Evolutionary conservation across 2,888 invertebrate species (phyloP).

Genomic region (Drosophila melanocephala): DNA sequence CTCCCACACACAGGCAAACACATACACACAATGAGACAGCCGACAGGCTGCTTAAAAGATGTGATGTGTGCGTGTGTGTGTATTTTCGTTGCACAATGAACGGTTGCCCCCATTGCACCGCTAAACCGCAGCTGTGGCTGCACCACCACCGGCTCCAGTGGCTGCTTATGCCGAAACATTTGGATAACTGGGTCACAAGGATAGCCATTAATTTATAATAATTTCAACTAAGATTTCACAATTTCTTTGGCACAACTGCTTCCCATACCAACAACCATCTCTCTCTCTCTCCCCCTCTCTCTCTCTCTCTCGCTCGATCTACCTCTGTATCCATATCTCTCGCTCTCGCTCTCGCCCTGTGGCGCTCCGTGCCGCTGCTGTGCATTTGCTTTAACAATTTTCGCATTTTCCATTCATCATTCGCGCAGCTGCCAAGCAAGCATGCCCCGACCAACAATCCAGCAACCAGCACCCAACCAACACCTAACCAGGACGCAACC

Average conservation of each 20-base stretch:
- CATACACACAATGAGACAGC: slow-evolving; percentile 16
- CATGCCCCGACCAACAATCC: slow-evolving; percentile 1
- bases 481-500: slow-evolving; percentile 22
- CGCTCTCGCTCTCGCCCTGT: not conserved
- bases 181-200: slow-evolving; percentile 77
- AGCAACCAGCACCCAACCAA: slow-evolving; percentile 9
- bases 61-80: slow-evolving; percentile 43
- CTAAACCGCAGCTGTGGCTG: slow-evolving; percentile 41
- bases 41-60: slow-evolving; percentile 60
- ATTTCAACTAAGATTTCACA: slow-evolving; percentile 81
- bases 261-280: slow-evolving; percentile 1
- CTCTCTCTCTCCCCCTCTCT: not conserved
- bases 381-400: slow-evolving; percentile 74
- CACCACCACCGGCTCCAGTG: slow-evolving; percentile 19
- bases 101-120: slow-evolving; percentile 19
- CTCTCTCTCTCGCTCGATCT: not conserved
- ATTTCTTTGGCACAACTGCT: slow-evolving; percentile 65
- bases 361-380: slow-evolving; percentile 8
- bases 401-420: slow-evolving; percentile 80
- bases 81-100: slow-evolving; percentile 56
- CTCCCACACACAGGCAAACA: slow-evolving; percentile 5
- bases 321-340: not conserved
- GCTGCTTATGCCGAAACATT: slow-evolving; percentile 71
- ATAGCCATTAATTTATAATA: slow-evolving; percentile 81
- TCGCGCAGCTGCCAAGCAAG: slow-evolving; percentile 42